These are phyloP conservation scores for Petaurus breviceps DNA, from an alignment of 2,113 vertebrate species.

Conservation along the genomic window DNA sequence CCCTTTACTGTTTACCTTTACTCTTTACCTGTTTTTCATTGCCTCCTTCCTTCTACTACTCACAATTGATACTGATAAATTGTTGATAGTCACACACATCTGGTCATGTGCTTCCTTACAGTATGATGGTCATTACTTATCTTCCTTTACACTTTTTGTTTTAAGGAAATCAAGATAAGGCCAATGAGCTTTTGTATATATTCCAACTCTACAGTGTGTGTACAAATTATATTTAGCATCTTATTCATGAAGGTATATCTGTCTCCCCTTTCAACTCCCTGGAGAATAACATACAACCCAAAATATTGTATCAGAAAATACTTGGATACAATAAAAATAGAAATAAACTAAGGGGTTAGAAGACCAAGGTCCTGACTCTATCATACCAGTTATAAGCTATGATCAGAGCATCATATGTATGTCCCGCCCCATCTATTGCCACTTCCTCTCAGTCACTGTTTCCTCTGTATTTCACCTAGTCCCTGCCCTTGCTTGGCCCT, in stretches of 20 bases:
- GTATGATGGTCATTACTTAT: conserved; percentile 31
- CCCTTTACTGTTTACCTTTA: too few species aligned
- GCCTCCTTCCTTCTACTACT: neutral
- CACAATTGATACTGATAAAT: conserved; percentile 22
- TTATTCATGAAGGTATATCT: neutral
- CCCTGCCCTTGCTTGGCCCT: neutral
- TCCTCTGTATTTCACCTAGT: neutral
- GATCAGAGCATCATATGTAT: neutral
- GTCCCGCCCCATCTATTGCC: neutral
- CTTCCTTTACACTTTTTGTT: conserved; percentile 32
- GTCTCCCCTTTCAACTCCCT: neutral
- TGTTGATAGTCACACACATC: conserved; percentile 25
- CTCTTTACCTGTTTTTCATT: neutral
- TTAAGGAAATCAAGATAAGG: conserved; percentile 69
- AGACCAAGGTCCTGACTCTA: too few species aligned
- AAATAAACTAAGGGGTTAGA: too few species aligned
- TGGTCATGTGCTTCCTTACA: conserved; percentile 34
- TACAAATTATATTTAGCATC: conserved; percentile 46
- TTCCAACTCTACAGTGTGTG: neutral
- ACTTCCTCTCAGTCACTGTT: neutral
- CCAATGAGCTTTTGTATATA: conserved; percentile 20
- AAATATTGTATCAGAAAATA: neutral
- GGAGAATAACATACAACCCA: neutral
- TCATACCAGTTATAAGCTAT: too few species aligned
- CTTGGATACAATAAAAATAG: neutral